A percentile compares a stretch with the other conserved stretches of the same genome.
Evolutionary conservation across 2,888 invertebrate genomes (phyloP).

Genomic region (Archips crataeganus): DNA sequence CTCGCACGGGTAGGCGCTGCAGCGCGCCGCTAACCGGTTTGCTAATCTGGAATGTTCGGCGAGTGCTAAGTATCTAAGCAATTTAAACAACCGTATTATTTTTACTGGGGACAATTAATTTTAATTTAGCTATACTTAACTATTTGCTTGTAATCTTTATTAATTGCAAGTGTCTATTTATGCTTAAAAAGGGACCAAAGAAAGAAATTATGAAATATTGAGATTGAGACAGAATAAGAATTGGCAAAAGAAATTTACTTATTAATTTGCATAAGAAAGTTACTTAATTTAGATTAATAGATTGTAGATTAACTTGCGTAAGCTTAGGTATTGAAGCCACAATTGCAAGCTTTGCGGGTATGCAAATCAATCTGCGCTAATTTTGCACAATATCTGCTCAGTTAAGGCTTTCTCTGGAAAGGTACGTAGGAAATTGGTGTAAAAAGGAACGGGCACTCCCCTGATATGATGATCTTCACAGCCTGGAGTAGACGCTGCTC

Average conservation of each 20-base stretch:
- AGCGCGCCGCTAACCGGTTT: background rate
- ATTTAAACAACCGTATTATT: background rate
- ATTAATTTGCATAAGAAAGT: too few species aligned
- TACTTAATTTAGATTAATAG: too few species aligned
- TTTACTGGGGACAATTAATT: background rate
- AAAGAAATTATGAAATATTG: too few species aligned
- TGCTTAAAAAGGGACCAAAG: background rate
- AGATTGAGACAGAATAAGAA: too few species aligned
- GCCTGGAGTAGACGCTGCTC: background rate
- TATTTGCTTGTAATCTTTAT: background rate
- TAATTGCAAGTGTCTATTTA: background rate
- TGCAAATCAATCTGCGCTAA: background rate
- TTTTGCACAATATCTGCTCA: background rate
- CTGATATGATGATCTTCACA: background rate
- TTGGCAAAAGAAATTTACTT: too few species aligned
- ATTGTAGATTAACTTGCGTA: background rate
- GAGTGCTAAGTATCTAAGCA: background rate
- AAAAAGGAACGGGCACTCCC: slow-evolving; percentile 17
- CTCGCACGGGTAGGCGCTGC: slow-evolving; percentile 2
- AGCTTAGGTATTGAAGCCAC: background rate
- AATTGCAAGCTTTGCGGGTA: background rate
- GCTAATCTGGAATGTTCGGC: slow-evolving; percentile 7
- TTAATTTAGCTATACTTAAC: background rate
- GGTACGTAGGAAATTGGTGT: background rate
- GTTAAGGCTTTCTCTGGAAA: slow-evolving; percentile 2